Evolutionary conservation across 2,113 vertebrate species (phyloP), one percentile per base, ranked within the genome.

Genomic region (Gasterosteus aculeatus): DNA sequence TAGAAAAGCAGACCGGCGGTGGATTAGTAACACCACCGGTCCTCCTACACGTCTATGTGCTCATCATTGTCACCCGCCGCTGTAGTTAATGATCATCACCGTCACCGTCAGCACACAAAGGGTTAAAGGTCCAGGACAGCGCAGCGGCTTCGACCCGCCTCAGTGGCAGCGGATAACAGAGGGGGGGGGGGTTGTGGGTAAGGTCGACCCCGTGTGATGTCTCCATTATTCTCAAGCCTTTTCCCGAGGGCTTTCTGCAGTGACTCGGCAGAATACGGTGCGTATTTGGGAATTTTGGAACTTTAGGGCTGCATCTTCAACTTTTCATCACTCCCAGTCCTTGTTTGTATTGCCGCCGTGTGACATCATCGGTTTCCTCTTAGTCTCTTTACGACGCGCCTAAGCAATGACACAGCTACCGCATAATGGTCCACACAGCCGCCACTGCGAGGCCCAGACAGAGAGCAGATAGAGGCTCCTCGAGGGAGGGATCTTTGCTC

Each of bases 241-340:
- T 66, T 77, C 38, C 46, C 12, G 10, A 1, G 42, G 8, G 19
- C 10, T 58, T 59, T 64, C 18, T 35, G 62, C 31, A 1, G 42
- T 49, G 31, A 53, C 41, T 59, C 10, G 29, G 11, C 41, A 26
- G 22, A 26, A 26, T 26, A 26, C 22, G 22, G 22, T 26, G 22
- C 22, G 22, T 26, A 26, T 26, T 59, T 10, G 29, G 11, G 4
- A 64, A 60, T 4, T 35, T 26, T 0, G 16, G 70, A 77, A 65
- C 44, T 81, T 39, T 42, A 6, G 16, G 6, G 44, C 60, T 26
- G 56, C 72, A 60, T 76, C 18, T 69, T 78, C 31, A 71, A 74
- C 68, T 78, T 86, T 81, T 74, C 77, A 70, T 84, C 77, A 65
- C 51, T 64, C 73, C 41, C 61, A 56, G 14, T 39, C 46, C 39